Base-by-base conservation (phyloP, 2,113 vertebrate genomes). In the Panthera tigris region DNA sequence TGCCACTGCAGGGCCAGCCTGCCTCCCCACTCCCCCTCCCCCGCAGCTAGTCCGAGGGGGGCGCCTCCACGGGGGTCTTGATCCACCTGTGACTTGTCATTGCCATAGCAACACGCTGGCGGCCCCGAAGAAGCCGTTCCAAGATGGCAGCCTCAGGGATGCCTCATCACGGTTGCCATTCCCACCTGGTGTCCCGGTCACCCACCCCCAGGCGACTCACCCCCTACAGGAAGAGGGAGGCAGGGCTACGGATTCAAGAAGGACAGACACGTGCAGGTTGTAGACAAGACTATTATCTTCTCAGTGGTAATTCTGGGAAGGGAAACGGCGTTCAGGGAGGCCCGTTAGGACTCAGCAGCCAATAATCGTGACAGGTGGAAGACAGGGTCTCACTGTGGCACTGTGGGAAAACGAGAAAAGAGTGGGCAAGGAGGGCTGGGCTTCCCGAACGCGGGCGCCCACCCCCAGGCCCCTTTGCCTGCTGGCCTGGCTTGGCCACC, bases 301-400 rank as follows among this genome's bases (percentile, higher is more conserved):
- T 81, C n/a, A 80, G 4, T 4, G 16, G 29, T 4, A 45, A 50
- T 41, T 86, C 16, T 7, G 8, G 45, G 18, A 63, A 31, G 57
- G n/a, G 27, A 89, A 33, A 33, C 13, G 57, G 3, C 16, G 33
- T 78, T 36, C 3, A 0, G 25, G 12, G 23, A 2, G 16, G 41
- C 57, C 23, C 1, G 36, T 15, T 4, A 9, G 25, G 73, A 33
- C 80, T 57, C 90, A 19, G 74, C 86, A 36, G 80, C 45, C 31
- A 31, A 2, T 14, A 3, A 8, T 36, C 91, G 11, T 4, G 55
- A 8, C 25, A 8, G 45, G 19, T 2, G 7, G 50, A 39, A 14
- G 41, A 31, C 19, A 31, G 4, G 0, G 4, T 23, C 23, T 97
- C 96, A 98, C 74, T 98, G 94, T 0, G 92, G 97, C 87, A 97